Conservation (phyloP, 2,888 invertebrate genomes). For the Pristionchus arcanus region DNA sequence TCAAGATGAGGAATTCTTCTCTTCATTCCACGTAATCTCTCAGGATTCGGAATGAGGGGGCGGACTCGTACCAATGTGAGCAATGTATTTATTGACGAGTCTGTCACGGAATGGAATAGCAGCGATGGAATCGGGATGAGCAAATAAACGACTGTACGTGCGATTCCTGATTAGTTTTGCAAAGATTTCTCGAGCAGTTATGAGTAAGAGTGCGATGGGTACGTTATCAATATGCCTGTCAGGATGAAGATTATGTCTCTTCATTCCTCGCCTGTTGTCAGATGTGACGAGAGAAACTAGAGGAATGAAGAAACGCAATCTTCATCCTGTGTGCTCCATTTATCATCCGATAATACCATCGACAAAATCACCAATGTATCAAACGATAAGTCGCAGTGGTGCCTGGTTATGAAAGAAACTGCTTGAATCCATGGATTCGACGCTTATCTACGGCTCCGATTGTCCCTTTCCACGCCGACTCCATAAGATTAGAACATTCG, state of each 20-base stretch:
- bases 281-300: too few relatives aligned
- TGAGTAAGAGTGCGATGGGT: background rate
- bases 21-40: too few relatives aligned
- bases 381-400: too few relatives aligned
- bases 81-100: background rate
- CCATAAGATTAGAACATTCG: background rate
- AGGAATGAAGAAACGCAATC: too few relatives aligned
- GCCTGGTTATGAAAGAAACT: background rate
- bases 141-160: background rate
- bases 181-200: background rate
- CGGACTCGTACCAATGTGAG: background rate
- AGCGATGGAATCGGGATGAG: background rate
- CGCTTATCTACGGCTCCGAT: background rate
- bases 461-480: background rate
- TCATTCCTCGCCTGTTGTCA: background rate
- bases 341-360: too few relatives aligned
- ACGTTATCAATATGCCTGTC: background rate
- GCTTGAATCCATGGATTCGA: background rate
- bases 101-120: background rate
- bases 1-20: too few relatives aligned
- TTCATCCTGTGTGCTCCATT: too few relatives aligned
- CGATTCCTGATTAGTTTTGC: background rate
- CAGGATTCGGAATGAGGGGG: too few relatives aligned
- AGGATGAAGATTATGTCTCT: background rate
- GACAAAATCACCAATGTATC: background rate